Percentiles rank a stretch among this genome's conserved stretches.
phyloP scores from a whole-genome alignment of 2,797 vertebrate species.

The Geotrypetes seraphini region DNA sequence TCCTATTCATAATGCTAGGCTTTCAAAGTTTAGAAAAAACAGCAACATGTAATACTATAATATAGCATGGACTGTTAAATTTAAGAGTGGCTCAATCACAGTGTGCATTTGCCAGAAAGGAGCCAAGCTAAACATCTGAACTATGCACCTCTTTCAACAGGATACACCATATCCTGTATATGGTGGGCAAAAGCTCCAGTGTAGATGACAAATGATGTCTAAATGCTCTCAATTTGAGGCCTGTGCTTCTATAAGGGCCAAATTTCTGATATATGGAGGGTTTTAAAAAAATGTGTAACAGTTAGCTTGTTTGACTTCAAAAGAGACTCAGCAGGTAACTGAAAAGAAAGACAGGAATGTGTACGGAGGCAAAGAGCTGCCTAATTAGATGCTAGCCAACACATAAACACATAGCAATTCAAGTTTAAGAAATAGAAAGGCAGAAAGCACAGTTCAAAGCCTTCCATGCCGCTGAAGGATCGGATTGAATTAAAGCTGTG shows the following conservation, averaged over 20 bases:
- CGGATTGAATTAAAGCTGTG: too few relatives aligned
- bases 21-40: slow-evolving; percentile 14
- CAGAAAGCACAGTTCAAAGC: slow-evolving; percentile 48
- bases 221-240: slow-evolving; percentile 28
- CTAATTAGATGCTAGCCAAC: slow-evolving; percentile 20
- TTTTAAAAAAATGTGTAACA: slow-evolving; percentile 21
- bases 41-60: slow-evolving; percentile 31
- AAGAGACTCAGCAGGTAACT: slow-evolving; percentile 33
- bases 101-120: slow-evolving; percentile 41
- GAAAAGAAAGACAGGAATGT: slow-evolving; percentile 16
- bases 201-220: slow-evolving; percentile 44
- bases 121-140: slow-evolving; percentile 60
- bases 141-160: slow-evolving; percentile 51
- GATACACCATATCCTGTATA: slow-evolving; percentile 60
- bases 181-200: slow-evolving; percentile 42
- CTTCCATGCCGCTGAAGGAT: slow-evolving; percentile 21
- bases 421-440: slow-evolving; percentile 34
- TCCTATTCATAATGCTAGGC: slow-evolving; percentile 18
- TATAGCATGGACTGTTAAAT: slow-evolving; percentile 46
- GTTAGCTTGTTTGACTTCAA: slow-evolving; percentile 27
- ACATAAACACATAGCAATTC: slow-evolving; percentile 38
- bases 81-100: slow-evolving; percentile 46
- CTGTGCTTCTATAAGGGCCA: slow-evolving; percentile 24
- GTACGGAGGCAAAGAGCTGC: slow-evolving; percentile 32
- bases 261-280: slow-evolving; percentile 8